These are phyloP conservation scores for Silurus glanis DNA, from an alignment of 2,113 vertebrate species.

Conservation along the genomic window DNA sequence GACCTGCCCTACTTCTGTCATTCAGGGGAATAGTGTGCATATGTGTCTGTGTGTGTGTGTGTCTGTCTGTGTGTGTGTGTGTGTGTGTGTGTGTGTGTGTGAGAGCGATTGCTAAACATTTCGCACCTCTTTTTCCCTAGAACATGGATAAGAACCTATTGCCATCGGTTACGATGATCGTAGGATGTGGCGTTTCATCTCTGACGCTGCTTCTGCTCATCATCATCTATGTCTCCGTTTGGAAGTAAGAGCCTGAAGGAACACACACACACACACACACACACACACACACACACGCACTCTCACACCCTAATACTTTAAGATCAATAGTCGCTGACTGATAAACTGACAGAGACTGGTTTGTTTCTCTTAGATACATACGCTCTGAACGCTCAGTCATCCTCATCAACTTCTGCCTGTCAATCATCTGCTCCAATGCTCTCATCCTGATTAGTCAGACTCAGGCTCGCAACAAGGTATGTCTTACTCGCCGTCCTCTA, in stretches of 20 bases:
- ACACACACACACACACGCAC: not conserved
- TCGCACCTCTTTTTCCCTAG: slow-evolving; percentile 67
- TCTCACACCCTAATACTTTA: not conserved
- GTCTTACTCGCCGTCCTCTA: not conserved
- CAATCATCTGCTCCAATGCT: slow-evolving; percentile 97
- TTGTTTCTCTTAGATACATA: slow-evolving; percentile 84
- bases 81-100: not conserved
- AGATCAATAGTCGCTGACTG: not conserved
- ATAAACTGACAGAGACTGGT: not conserved
- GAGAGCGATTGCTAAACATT: not conserved
- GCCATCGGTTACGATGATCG: slow-evolving; percentile 96
- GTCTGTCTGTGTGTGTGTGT: slow-evolving; percentile 28
- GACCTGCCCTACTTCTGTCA: slow-evolving; percentile 67
- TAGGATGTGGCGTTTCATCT: slow-evolving; percentile 97
- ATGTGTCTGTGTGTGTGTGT: slow-evolving; percentile 33
- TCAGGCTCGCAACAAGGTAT: slow-evolving; percentile 95
- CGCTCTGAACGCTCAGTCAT: slow-evolving; percentile 97
- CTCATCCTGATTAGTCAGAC: slow-evolving; percentile 96
- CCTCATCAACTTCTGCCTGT: slow-evolving; percentile 98
- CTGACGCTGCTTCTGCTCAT: slow-evolving; percentile 94
- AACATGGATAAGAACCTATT: slow-evolving; percentile 91
- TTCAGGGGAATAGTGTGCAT: slow-evolving; percentile 54
- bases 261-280: slow-evolving; percentile 3
- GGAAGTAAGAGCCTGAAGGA: slow-evolving; percentile 83
- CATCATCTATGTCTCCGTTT: slow-evolving; percentile 98